These are phyloP conservation scores for Diploptera punctata DNA, from an alignment of 2,888 invertebrate genomes.

Conservation along the genomic window DNA sequence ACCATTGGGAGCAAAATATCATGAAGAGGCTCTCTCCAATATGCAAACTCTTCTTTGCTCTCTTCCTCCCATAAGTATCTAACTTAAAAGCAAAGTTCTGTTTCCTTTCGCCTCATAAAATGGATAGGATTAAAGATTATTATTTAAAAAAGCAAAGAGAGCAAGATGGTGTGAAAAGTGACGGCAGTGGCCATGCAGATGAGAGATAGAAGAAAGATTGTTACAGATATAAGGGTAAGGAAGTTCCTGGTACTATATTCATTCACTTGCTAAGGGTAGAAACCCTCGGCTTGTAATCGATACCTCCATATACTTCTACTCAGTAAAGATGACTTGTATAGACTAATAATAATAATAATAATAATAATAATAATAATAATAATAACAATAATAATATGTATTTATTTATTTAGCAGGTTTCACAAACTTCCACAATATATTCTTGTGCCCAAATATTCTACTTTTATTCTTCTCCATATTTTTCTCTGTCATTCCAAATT, in stretches of 20 bases:
- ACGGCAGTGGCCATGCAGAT: neutral
- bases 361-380: too few relatives aligned
- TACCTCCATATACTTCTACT: neutral
- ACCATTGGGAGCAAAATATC: neutral
- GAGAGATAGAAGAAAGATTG: slow-evolving; percentile 4
- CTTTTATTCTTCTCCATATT: too few relatives aligned
- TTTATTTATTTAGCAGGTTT: too few relatives aligned
- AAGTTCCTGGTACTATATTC: slow-evolving; percentile 9
- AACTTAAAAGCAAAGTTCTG: slow-evolving; percentile 40
- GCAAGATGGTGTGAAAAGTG: neutral
- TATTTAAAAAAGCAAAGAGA: slow-evolving; percentile 37
- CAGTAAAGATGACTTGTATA: too few relatives aligned
- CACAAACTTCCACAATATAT: too few relatives aligned
- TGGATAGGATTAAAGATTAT: slow-evolving; percentile 42
- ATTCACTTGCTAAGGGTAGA: neutral
- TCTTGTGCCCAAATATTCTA: too few relatives aligned
- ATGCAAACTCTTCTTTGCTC: neutral
- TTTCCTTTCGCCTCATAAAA: slow-evolving; percentile 37
- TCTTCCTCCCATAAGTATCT: slow-evolving; percentile 8
- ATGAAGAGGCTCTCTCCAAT: neutral
- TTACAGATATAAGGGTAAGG: neutral
- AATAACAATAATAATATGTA: too few relatives aligned
- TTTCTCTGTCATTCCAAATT: too few relatives aligned
- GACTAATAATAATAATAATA: too few relatives aligned
- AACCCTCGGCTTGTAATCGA: slow-evolving; percentile 14